Conservation (phyloP, 2,888 invertebrate species). For the Drosophila maculinotata region DNA sequence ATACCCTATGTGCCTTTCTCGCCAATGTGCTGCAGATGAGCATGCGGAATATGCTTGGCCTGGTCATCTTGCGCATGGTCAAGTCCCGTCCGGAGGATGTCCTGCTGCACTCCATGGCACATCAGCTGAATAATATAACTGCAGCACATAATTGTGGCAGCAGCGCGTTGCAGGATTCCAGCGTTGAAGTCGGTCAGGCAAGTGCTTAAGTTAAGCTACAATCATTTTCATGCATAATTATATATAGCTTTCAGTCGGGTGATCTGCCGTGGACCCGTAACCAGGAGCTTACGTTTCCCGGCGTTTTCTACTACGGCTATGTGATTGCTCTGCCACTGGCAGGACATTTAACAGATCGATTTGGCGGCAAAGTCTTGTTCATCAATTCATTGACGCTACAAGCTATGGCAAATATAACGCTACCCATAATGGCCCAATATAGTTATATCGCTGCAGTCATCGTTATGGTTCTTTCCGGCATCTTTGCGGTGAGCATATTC, state of each 20-base stretch:
- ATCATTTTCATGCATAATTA: background rate
- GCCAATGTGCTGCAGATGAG: slow-evolving; percentile 82
- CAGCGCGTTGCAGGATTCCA: background rate
- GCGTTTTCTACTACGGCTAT: slow-evolving; percentile 87
- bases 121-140: slow-evolving; percentile 1
- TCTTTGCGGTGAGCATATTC: slow-evolving; percentile 84
- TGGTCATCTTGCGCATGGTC: slow-evolving; percentile 87
- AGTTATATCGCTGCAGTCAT: slow-evolving; percentile 83
- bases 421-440: slow-evolving; percentile 85
- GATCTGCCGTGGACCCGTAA: slow-evolving; percentile 86
- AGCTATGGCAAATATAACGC: slow-evolving; percentile 84
- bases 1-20: slow-evolving; percentile 83
- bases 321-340: slow-evolving; percentile 84
- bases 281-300: slow-evolving; percentile 86
- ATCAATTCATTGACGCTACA: slow-evolving; percentile 82
- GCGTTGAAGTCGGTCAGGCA: slow-evolving; percentile 21
- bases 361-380: slow-evolving; percentile 84
- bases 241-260: slow-evolving; percentile 70
- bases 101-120: background rate
- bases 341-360: slow-evolving; percentile 84
- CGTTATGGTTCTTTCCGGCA: slow-evolving; percentile 85
- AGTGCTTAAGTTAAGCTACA: slow-evolving; percentile 12
- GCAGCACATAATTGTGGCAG: slow-evolving; percentile 20
- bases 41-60: slow-evolving; percentile 86
- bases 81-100: slow-evolving; percentile 77